A percentile compares a stretch with the other conserved stretches of the same genome.
These are phyloP conservation scores for Columba livia DNA, from an alignment of 2,113 vertebrate genomes.

Conservation along the genomic window DNA sequence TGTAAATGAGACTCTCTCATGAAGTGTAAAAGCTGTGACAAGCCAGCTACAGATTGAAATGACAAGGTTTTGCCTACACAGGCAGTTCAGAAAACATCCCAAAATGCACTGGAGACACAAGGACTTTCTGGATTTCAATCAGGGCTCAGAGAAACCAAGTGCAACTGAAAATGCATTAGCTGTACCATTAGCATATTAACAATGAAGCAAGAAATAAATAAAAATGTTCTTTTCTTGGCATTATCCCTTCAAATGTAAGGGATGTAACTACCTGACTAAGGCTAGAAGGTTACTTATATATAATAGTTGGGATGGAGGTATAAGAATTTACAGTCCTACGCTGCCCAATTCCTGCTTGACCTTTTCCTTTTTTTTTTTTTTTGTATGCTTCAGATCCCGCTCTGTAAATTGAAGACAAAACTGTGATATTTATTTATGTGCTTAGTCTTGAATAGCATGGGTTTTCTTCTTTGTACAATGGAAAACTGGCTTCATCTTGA, in stretches of 20 bases:
- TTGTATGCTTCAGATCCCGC: neutral
- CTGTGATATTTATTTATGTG: neutral
- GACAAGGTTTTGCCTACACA: slow-evolving; percentile 37
- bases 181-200: neutral
- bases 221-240: neutral
- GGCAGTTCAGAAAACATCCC: slow-evolving; percentile 28
- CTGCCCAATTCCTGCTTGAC: neutral
- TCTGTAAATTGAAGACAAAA: neutral
- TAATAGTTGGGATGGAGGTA: neutral
- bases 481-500: neutral
- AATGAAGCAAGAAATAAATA: neutral
- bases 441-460: neutral
- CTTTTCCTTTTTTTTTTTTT: neutral
- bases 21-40: slow-evolving; percentile 56
- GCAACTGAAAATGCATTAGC: neutral
- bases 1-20: slow-evolving; percentile 24
- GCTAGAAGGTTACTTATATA: neutral
- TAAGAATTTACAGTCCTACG: neutral
- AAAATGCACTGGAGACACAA: neutral
- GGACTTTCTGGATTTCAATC: neutral
- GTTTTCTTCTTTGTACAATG: neutral
- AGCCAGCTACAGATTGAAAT: slow-evolving; percentile 6
- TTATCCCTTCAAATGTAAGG: neutral
- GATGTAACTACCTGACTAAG: neutral
- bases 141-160: neutral